A percentile compares a stretch with the other conserved stretches of the same genome.
phyloP scores from a whole-genome alignment of 2,888 invertebrate genomes.

The Hypercompe scribonia region DNA sequence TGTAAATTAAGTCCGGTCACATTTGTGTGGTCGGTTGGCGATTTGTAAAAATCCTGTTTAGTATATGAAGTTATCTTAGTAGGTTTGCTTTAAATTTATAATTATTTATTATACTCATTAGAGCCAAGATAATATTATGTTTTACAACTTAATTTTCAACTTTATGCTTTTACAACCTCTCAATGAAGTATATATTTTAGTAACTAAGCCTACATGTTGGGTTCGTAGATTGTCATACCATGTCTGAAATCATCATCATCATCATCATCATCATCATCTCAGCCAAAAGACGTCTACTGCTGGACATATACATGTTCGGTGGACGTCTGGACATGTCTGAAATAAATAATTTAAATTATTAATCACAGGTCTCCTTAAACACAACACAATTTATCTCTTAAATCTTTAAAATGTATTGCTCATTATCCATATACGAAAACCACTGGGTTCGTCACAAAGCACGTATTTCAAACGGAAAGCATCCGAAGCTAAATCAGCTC shows the following conservation, averaged over 20 bases:
- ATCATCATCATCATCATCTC: too few relatives aligned
- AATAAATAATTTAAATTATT: conserved; percentile 20
- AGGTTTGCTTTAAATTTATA: conserved; percentile 27
- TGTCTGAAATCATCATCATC: background rate
- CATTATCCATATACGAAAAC: conserved; percentile 64
- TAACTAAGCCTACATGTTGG: background rate
- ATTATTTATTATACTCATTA: conserved; percentile 25
- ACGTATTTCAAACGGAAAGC: conserved; percentile 73
- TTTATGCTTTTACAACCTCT: background rate
- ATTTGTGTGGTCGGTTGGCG: conserved; percentile 21
- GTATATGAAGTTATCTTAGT: background rate
- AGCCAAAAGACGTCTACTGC: too few relatives aligned
- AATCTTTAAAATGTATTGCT: conserved; percentile 60
- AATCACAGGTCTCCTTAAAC: conserved; percentile 38
- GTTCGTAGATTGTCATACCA: background rate
- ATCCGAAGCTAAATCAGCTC: conserved; percentile 74
- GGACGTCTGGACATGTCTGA: too few relatives aligned
- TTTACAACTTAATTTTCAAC: background rate
- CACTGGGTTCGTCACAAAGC: conserved; percentile 70
- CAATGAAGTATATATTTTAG: background rate
- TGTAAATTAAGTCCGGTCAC: conserved; percentile 26
- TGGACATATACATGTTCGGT: too few relatives aligned
- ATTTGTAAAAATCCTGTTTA: conserved; percentile 21
- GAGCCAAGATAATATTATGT: background rate
- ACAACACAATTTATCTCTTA: conserved; percentile 53